Evolutionary conservation across 2,797 vertebrate species (phyloP).

Genomic region (Potorous gilbertii): DNA sequence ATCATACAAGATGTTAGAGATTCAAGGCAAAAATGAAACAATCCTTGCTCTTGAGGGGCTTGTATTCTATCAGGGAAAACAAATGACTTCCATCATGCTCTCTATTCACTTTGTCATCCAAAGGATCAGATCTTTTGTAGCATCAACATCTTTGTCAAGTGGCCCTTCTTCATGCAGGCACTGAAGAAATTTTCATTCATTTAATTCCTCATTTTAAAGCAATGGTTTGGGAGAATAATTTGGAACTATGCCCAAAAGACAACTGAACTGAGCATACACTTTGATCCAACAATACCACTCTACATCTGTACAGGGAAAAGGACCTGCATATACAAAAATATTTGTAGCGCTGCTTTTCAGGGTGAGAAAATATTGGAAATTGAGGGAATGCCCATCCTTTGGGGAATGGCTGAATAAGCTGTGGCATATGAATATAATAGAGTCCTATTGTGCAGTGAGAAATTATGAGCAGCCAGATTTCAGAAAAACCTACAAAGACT

Average conservation of each 20-base stretch:
- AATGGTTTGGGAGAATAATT: no score
- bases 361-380: not conserved
- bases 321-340: not conserved
- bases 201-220: no score
- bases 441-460: not conserved
- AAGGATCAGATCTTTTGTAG: no score
- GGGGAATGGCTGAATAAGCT: not conserved
- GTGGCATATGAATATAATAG: not conserved
- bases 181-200: no score
- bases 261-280: no score
- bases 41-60: not conserved
- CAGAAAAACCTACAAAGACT: not conserved
- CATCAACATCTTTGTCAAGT: no score
- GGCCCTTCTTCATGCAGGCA: no score
- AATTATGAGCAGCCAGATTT: not conserved
- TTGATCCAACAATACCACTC: no score
- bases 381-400: not conserved
- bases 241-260: no score
- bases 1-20: not conserved
- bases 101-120: no score
- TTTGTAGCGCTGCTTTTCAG: not conserved
- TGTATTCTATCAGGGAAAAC: no score
- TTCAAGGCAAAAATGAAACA: not conserved
- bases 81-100: no score
- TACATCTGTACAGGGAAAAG: not conserved